Conservation (phyloP, 2,113 vertebrate genomes). For the Suricata suricatta region DNA sequence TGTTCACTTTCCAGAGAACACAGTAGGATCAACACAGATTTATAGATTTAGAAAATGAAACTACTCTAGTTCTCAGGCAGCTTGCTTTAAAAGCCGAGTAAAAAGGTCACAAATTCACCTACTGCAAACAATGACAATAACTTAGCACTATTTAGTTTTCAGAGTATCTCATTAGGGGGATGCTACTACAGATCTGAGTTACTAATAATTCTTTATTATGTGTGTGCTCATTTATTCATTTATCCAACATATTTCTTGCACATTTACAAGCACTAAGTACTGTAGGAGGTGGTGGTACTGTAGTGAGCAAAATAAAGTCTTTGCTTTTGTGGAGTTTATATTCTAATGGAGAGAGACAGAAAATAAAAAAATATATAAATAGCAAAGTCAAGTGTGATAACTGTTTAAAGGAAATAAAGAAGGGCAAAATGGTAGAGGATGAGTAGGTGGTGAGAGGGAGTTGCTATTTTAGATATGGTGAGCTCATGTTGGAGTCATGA, state of each 20-base stretch:
- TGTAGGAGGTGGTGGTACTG: background rate
- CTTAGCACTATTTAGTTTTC: conserved; percentile 8
- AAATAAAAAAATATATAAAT: background rate
- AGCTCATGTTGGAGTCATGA: background rate
- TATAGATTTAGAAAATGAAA: conserved; percentile 47
- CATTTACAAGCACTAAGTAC: background rate
- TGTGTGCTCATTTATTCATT: conserved; percentile 25
- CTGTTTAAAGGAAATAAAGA: background rate
- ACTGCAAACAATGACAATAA: background rate
- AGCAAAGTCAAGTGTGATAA: background rate
- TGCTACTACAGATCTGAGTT: background rate
- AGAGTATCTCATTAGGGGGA: background rate
- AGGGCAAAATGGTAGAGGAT: background rate
- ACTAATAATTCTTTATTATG: background rate
- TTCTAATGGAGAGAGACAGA: background rate
- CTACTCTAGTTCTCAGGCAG: background rate
- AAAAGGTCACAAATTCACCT: background rate
- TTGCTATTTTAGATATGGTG: background rate
- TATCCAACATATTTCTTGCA: background rate
- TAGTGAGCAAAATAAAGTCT: background rate
- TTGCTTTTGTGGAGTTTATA: background rate
- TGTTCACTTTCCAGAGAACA: conserved; percentile 15
- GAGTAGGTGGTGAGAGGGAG: background rate
- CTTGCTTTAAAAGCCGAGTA: background rate
- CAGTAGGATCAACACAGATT: background rate